phyloP scores from a whole-genome alignment of 2,113 vertebrate genomes.

The Colinus virginianus region DNA sequence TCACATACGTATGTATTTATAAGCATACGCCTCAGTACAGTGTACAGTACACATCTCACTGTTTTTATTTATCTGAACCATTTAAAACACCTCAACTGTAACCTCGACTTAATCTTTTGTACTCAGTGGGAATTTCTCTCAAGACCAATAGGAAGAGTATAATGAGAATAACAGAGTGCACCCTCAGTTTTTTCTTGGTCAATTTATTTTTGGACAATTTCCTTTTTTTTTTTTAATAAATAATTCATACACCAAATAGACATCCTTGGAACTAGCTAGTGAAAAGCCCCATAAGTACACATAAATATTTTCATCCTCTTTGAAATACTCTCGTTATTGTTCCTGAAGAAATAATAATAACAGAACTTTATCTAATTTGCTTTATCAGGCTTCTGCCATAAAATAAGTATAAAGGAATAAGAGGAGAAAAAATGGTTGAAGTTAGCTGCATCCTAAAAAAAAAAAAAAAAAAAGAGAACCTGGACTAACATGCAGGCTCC shows the following conservation, averaged over 20 bases:
- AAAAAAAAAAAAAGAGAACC: not conserved
- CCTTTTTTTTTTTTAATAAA: not conserved
- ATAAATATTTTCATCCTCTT: not conserved
- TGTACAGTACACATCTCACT: not conserved
- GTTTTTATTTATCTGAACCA: not conserved
- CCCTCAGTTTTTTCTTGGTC: not conserved
- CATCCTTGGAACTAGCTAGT: not conserved
- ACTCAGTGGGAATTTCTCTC: not conserved
- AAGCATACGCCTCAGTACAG: not conserved
- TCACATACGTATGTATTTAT: not conserved
- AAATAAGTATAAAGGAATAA: not conserved
- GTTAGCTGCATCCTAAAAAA: not conserved
- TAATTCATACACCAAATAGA: not conserved
- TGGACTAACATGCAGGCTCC: not conserved
- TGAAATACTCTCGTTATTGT: fast-evolving
- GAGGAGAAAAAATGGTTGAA: not conserved
- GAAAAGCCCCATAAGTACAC: not conserved
- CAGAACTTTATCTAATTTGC: not conserved
- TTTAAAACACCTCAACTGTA: not conserved
- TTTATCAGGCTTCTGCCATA: not conserved
- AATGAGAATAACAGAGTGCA: not conserved
- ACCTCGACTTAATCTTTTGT: not conserved
- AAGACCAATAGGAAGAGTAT: not conserved
- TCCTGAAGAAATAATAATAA: not conserved
- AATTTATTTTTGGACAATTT: not conserved